Conservation (phyloP, 2,888 invertebrate species). For the Ptilodon capucinus region DNA sequence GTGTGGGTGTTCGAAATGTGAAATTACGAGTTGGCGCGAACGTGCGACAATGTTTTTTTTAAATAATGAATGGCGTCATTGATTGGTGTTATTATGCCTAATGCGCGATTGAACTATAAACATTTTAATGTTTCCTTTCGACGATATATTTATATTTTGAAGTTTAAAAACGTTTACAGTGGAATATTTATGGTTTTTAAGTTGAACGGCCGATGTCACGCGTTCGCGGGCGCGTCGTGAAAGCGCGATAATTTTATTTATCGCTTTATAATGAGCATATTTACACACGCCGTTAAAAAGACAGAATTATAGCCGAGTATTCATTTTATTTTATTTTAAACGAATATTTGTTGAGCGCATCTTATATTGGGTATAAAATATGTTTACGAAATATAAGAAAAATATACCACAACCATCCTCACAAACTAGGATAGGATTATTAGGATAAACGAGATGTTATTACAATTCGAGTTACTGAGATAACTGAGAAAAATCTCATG, state of each 20-base stretch:
- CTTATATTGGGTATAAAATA: slow-evolving; percentile 11
- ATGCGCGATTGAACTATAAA: slow-evolving; percentile 44
- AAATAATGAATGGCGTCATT: slow-evolving; percentile 52
- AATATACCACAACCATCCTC: no score
- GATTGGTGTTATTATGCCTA: slow-evolving; percentile 55
- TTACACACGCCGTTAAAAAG: slow-evolving; percentile 52
- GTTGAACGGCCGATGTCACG: slow-evolving; percentile 62
- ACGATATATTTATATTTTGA: slow-evolving; percentile 17
- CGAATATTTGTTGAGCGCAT: slow-evolving; percentile 19
- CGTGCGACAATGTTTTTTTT: slow-evolving; percentile 67
- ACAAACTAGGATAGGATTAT: no score
- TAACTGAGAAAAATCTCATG: no score
- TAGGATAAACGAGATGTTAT: no score
- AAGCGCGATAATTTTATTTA: slow-evolving; percentile 78
- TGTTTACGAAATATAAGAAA: neutral
- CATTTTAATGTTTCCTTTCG: slow-evolving; percentile 14
- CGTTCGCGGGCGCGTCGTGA: slow-evolving; percentile 60
- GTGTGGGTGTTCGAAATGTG: slow-evolving; percentile 80
- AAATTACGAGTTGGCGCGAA: slow-evolving; percentile 76
- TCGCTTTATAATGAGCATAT: slow-evolving; percentile 77
- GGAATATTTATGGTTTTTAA: slow-evolving; percentile 66
- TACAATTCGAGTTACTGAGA: no score
- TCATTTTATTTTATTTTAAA: slow-evolving; percentile 22
- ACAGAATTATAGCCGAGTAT: slow-evolving; percentile 23
- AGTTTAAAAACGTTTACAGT: slow-evolving; percentile 51